phyloP scores from a whole-genome alignment of 2,797 vertebrate genomes.

The Discoglossus pictus region DNA sequence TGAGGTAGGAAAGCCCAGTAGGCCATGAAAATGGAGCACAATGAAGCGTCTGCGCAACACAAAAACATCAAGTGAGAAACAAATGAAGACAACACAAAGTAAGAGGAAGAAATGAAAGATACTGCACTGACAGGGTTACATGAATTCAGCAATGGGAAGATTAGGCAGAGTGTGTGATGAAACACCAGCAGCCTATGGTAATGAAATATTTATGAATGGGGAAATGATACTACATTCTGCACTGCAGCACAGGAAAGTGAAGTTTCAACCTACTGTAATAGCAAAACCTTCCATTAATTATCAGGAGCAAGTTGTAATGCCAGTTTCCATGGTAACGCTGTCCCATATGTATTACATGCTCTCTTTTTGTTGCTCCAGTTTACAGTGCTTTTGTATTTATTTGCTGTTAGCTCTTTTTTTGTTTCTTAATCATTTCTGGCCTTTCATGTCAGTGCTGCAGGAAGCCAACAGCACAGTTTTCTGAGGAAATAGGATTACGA shows the following conservation, averaged over 20 bases:
- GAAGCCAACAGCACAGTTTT: background rate
- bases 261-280: conserved; percentile 74
- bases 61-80: conserved; percentile 41
- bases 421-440: conserved; percentile 20
- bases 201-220: conserved; percentile 86
- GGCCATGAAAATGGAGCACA: conserved; percentile 41
- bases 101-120: conserved; percentile 56
- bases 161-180: conserved; percentile 65
- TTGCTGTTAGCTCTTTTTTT: conserved; percentile 53
- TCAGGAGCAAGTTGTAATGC: conserved; percentile 70
- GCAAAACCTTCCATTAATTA: conserved; percentile 79
- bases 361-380: conserved; percentile 58
- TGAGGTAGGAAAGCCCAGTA: conserved; percentile 45
- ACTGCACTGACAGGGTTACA: conserved; percentile 52
- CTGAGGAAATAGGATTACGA: no score
- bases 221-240: conserved; percentile 74
- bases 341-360: conserved; percentile 69
- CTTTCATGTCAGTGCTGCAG: conserved; percentile 13
- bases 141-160: conserved; percentile 59
- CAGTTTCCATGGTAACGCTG: conserved; percentile 75
- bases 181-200: conserved; percentile 66
- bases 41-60: conserved; percentile 51
- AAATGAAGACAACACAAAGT: conserved; percentile 52
- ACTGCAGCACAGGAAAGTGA: conserved; percentile 69
- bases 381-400: conserved; percentile 61